phyloP scores from a whole-genome alignment of 2,797 vertebrate species.

The Enteromius viviparus region DNA sequence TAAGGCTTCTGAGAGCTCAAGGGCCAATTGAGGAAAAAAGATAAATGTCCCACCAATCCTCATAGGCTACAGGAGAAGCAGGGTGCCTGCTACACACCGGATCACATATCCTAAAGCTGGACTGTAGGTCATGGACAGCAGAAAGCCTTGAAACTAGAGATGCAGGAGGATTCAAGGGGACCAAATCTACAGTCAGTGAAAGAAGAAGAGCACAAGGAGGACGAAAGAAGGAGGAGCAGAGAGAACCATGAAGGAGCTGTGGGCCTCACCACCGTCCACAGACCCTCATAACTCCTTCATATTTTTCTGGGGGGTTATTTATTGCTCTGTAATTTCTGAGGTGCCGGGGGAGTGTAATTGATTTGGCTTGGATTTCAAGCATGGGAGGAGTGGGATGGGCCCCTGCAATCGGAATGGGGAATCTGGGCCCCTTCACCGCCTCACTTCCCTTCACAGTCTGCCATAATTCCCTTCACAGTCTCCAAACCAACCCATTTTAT shows the following conservation, averaged over 20 bases:
- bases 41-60: conserved; percentile 38
- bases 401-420: conserved; percentile 48
- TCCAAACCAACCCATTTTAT: conserved; percentile 47
- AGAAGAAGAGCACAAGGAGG: not conserved
- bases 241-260: conserved; percentile 15
- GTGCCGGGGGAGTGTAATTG: conserved; percentile 71
- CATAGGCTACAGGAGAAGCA: conserved; percentile 43
- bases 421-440: conserved; percentile 51
- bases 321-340: conserved; percentile 76
- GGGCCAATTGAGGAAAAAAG: conserved; percentile 28
- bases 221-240: conserved; percentile 7
- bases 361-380: conserved; percentile 78
- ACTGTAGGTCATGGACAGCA: conserved; percentile 60
- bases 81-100: conserved; percentile 56
- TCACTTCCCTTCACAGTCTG: conserved; percentile 39
- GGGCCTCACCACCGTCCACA: conserved; percentile 58
- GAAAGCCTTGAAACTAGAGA: conserved; percentile 60
- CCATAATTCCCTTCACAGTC: not conserved
- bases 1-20: conserved; percentile 1
- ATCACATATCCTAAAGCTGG: conserved; percentile 61
- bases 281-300: conserved; percentile 67
- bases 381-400: conserved; percentile 67
- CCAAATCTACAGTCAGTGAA: conserved; percentile 22
- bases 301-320: conserved; percentile 73
- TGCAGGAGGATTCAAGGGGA: conserved; percentile 6